These are phyloP conservation scores for Sarotherodon lohbergeri DNA, from an alignment of 2,113 vertebrate genomes.

Conservation along the genomic window DNA sequence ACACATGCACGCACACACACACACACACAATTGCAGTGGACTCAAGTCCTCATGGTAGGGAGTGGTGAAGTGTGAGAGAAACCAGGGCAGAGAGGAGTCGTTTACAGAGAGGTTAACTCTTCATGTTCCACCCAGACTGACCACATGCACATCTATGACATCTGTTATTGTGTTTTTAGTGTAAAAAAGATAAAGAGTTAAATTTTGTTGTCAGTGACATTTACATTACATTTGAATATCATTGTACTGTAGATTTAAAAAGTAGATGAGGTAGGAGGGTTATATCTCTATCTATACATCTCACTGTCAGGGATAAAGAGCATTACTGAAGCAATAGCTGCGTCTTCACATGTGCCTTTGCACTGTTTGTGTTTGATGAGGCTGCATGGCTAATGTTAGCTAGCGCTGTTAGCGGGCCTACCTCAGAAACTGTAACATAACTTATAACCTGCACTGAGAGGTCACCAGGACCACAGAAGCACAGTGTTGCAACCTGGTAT, in stretches of 20 bases:
- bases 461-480: neutral
- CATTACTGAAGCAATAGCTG: neutral
- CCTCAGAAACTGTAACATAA: neutral
- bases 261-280: neutral
- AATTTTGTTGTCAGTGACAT: neutral
- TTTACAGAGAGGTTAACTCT: constrained; percentile 27
- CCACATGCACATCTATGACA: neutral
- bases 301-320: neutral
- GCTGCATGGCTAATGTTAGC: neutral
- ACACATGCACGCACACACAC: neutral
- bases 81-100: constrained; percentile 19
- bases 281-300: neutral
- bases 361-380: neutral
- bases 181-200: neutral
- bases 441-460: neutral
- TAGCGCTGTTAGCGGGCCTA: neutral
- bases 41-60: constrained; percentile 30
- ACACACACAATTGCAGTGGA: neutral
- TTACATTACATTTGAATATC: neutral
- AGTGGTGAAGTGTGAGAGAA: constrained; percentile 52
- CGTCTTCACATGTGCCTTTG: neutral
- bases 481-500: neutral
- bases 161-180: neutral
- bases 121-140: constrained; percentile 12
- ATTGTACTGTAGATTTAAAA: neutral